Evolutionary conservation across 2,888 invertebrate species (phyloP).

Genomic region (Agrotis clavis): DNA sequence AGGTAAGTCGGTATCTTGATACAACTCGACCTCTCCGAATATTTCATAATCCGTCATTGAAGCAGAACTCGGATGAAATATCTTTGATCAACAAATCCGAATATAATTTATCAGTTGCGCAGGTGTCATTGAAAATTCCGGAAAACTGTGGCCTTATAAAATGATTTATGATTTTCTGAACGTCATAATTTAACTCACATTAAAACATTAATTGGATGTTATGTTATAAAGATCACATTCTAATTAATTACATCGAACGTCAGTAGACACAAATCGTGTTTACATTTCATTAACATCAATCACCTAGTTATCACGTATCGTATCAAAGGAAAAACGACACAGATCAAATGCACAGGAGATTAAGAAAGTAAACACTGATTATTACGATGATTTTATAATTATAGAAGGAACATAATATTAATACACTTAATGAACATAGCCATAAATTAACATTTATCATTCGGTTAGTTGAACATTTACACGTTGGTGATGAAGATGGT

Average conservation of each 20-base stretch:
- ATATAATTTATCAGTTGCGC: constrained; percentile 23
- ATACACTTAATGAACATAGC: constrained; percentile 20
- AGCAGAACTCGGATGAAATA: constrained; percentile 62
- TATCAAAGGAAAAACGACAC: constrained; percentile 25
- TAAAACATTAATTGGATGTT: not conserved
- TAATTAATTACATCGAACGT: constrained; percentile 25
- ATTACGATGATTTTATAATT: not conserved
- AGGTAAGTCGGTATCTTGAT: constrained; percentile 62
- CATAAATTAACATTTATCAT: constrained; percentile 33
- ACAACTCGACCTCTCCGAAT: constrained; percentile 62
- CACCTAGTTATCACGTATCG: constrained; percentile 37
- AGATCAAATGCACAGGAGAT: constrained; percentile 45
- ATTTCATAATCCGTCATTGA: constrained; percentile 76
- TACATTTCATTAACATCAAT: constrained; percentile 37
- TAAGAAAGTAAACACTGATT: constrained; percentile 39
- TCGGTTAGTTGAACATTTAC: constrained; percentile 32
- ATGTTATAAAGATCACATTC: constrained; percentile 3
- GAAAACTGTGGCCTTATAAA: not conserved
- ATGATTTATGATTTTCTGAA: not conserved
- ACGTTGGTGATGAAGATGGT: constrained; percentile 7
- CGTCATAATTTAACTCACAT: not conserved
- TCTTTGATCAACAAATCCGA: constrained; percentile 39
- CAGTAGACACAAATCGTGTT: constrained; percentile 12
- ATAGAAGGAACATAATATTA: constrained; percentile 3
- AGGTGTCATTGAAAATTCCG: constrained; percentile 21